Base-by-base conservation (phyloP, 2,888 invertebrate species). In the Folsomia manolachei region DNA sequence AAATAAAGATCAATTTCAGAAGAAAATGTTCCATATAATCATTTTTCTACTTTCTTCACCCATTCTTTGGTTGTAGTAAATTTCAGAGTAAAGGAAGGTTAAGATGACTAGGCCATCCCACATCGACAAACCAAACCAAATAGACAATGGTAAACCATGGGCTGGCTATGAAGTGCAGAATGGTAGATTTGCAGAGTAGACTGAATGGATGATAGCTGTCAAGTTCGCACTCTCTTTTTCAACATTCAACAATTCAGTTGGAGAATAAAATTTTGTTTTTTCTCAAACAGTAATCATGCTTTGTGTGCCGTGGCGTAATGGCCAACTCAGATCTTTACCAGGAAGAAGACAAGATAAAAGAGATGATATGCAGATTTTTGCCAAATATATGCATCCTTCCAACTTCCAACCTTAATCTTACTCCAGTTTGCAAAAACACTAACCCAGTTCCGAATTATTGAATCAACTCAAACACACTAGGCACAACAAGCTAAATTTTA, bases 1-100 rank as follows among this genome's bases (percentile, higher is more conserved):
- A 71, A 71, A 71, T 71, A 71, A 68, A 68, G 68, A 71, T 71
- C 71, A 71, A 71, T 71, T 71, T 66, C 51, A 67, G 63, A 68
- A 71, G n/a, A 71, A 68, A 68, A 68, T 71, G 71, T 68, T 71
- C 63, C 65, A 66, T 66, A 66, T 66, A 66, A 66, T 66, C 65
- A 66, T 66, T 66, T 66, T 66, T 66, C 65, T 66, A 51, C 21
- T 66, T 24, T 26, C 64, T 64, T 64, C 64, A 2, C 24, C 62
- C 64, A 27, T 26, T 25, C 27, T 64, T 27, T 64, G 39, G 4
- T 19, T n/a, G 27, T 63, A 18, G 63, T 63, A 63, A 66, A 52
- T 66, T 56, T 56, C 56, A 56, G n/a, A 56, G 21, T 21, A 2
- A 39, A 24, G 23, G 18, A 14, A n/a, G 7, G 21, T 56, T 56